phyloP scores from a whole-genome alignment of 2,797 vertebrate species.

The Pygocentrus nattereri region DNA sequence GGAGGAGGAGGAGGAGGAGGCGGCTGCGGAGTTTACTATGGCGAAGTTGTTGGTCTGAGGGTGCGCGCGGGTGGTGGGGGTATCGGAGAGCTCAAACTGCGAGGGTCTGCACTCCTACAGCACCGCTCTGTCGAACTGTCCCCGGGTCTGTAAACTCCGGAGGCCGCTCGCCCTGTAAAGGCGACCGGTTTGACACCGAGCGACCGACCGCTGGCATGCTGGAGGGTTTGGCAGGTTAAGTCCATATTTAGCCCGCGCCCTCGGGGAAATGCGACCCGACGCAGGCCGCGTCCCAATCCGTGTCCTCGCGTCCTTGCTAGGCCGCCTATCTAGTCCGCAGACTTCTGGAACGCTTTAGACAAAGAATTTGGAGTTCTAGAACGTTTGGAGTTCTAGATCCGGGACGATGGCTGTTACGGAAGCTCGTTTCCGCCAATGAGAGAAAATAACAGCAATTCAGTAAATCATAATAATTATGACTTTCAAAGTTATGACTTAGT shows the following conservation, averaged over 20 bases:
- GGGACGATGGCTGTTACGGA: no score
- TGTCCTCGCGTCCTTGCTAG: neutral
- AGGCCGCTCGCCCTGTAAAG: constrained; percentile 19
- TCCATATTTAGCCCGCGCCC: constrained; percentile 52
- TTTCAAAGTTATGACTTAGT: no score
- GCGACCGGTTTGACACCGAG: constrained; percentile 18
- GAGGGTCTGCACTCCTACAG: neutral
- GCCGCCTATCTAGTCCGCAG: neutral
- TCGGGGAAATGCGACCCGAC: constrained; percentile 43
- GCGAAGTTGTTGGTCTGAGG: no score
- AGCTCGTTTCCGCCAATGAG: no score
- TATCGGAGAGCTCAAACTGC: neutral
- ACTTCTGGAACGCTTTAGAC: no score
- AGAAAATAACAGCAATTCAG: no score
- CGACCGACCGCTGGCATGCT: neutral
- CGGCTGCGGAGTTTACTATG: neutral
- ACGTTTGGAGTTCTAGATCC: no score
- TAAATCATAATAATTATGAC: no score
- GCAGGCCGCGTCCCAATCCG: neutral
- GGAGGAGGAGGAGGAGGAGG: neutral
- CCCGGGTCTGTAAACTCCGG: neutral
- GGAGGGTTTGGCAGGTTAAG: constrained; percentile 23
- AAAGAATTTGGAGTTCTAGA: no score
- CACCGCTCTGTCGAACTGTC: neutral
- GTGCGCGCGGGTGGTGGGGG: no score